Evolutionary conservation across 2,888 invertebrate genomes (phyloP), one percentile per base, ranked within the genome.

Genomic region (Itoplectis maculator): DNA sequence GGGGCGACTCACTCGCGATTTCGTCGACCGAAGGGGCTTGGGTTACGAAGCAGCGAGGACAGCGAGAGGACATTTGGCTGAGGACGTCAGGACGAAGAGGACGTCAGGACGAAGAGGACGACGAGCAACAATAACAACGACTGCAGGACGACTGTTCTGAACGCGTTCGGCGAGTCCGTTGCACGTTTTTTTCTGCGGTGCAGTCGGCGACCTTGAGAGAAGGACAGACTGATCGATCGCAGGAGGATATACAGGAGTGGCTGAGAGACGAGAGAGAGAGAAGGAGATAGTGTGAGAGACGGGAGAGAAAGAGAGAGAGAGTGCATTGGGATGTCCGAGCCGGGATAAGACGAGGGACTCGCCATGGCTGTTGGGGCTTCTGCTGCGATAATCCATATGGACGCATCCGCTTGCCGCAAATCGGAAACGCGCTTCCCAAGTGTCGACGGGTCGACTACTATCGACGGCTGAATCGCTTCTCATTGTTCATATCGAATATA

Each of bases 331-430:
- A 79, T 77, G 76, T 75, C 75, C 29, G 79, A 74, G 56, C 63
- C 69, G 42, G 76, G 77, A 77, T 77, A 73, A 77, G 40, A 40
- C 18, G 35, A 51, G 47, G 61, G 68, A 42, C 15, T 49, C 37
- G 66, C 42, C 49, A 80, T 83, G 76, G 69, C 63, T 73, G 72
- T 73, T 45, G 11, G 54, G 40, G 66, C 66, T n/a, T n/a, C n/a
- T 23, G 23, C 13, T 3, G 70, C n/a, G 15, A 59, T 37, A 45
- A 18, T 72, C 70, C 75, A 63, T 79, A 79, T 72, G 79, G 79
- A 79, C 54, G 20, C 42, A 40, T 37, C 11, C 77, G 40, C n/a
- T 13, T 56, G 29, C 37, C 59, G 59, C 2, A 37, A 18, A 63
- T n/a, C n/a, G n/a, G n/a, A n/a, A n/a, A n/a, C n/a, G n/a, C n/a